Conservation (phyloP, 2,888 invertebrate species). For the Deladenus siricidicola region DNA sequence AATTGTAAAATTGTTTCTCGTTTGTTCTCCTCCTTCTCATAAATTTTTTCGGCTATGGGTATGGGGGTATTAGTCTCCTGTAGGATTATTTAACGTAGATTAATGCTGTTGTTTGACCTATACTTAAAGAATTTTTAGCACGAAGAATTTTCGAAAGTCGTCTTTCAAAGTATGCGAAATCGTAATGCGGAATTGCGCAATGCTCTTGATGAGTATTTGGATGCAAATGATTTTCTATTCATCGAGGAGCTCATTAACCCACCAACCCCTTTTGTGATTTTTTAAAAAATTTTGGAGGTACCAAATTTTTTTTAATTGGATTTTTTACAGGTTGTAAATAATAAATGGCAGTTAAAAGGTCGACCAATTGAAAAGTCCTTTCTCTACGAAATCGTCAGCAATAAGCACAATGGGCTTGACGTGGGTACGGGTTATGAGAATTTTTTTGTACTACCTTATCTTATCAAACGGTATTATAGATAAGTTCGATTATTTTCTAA, state of each 20-base stretch:
- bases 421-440: conserved; percentile 27
- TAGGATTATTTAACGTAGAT: not conserved
- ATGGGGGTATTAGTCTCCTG: no score
- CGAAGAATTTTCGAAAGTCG: conserved; percentile 57
- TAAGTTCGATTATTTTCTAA: conserved; percentile 65
- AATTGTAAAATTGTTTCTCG: no score
- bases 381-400: conserved; percentile 59
- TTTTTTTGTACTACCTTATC: no score
- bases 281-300: not conserved
- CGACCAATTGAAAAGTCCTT: conserved; percentile 55
- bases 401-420: conserved; percentile 32
- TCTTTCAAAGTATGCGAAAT: conserved; percentile 57
- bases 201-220: conserved; percentile 49
- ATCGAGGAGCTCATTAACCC: conserved; percentile 58
- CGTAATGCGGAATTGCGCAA: conserved; percentile 40
- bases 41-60: no score
- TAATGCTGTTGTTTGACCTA: not conserved
- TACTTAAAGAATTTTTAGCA: conserved; percentile 58
- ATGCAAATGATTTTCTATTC: conserved; percentile 55
- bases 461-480: no score
- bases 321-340: not conserved
- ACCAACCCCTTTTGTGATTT: conserved; percentile 30
- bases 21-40: no score
- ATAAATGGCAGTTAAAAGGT: conserved; percentile 32
- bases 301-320: not conserved